Base-by-base conservation (phyloP, 2,113 vertebrate genomes). In the Phycodurus eques region DNA sequence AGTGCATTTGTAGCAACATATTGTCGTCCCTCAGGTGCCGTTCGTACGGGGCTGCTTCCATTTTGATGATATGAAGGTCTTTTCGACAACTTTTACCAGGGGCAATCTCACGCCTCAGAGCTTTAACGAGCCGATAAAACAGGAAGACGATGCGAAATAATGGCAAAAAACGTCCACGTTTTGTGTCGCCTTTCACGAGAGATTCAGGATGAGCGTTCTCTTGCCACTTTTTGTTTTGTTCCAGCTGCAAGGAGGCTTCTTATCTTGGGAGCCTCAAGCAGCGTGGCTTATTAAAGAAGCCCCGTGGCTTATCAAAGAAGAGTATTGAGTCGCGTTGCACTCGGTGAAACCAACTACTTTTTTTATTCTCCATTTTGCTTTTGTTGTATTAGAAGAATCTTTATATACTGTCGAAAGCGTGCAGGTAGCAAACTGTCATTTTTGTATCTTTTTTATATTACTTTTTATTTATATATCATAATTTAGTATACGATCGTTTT, bases 231-330 rank as follows among this genome's bases (percentile, higher is more conserved):
- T 62, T 27, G 33, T 49, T 64, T 70, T 54, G 73, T 72, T 71
- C 56, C 13, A 57, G 74, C 71, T 64, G 81, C 81, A 75, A 81
- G 74, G 73, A 68, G 10, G 33, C 33, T 70, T 67, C 76, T 74
- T 83, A 88, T 90, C 83, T 80, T 66, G 22, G 63, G 70, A 59
- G 81, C 81, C 81, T 73, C 53, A 14, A 82, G 82, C 79, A 47
- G 67, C 20, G n/a, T 8, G 72, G 59, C 78, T 86, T 80, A 85
- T 87, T 79, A 72, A 71, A 67, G 60, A 61, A 22, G 74, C 64
- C 73, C 59, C n/a, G 0, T 4, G 51, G 72, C 15, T 70, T 59
- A 59, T 31, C 56, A 59, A 61, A 61, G 15, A 35, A 14, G 31
- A 15, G 11, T 27, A 14, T 6, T 15, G 22, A 27, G 56, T 27